Evolutionary conservation across 2,797 vertebrate species (phyloP).

Genomic region (Tragopan temminckii): DNA sequence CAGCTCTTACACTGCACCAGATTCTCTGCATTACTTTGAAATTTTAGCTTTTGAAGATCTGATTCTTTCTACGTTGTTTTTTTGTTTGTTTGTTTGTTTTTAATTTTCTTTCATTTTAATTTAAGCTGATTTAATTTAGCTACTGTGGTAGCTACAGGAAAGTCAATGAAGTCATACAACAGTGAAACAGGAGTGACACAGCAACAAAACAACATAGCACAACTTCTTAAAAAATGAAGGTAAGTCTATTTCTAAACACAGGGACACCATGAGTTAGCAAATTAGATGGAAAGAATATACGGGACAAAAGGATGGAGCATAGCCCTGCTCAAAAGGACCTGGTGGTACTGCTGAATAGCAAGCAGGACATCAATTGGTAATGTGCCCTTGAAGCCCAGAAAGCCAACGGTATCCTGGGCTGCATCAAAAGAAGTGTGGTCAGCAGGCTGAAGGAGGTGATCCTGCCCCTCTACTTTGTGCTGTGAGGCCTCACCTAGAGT

Average conservation of each 20-base stretch:
- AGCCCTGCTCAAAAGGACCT: too few species aligned
- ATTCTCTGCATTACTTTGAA: neutral
- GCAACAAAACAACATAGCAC: neutral
- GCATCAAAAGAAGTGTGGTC: too few species aligned
- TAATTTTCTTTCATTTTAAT: neutral
- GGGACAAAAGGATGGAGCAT: too few species aligned
- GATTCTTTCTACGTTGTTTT: neutral
- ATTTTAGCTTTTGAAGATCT: neutral
- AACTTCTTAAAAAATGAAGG: neutral
- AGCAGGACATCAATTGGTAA: too few species aligned
- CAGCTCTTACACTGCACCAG: neutral
- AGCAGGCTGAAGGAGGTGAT: too few species aligned
- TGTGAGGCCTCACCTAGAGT: too few species aligned
- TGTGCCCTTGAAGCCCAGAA: too few species aligned
- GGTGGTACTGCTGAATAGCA: too few species aligned
- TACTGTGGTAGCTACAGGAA: neutral
- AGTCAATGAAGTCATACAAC: neutral
- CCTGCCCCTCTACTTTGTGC: too few species aligned
- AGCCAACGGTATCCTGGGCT: too few species aligned
- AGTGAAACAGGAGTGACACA: neutral
- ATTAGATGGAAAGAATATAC: neutral
- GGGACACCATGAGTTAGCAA: neutral
- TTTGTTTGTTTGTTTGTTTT: accelerated
- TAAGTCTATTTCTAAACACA: neutral
- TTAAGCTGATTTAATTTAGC: neutral